Conservation (phyloP, 2,113 vertebrate genomes). For the Indri indri region DNA sequence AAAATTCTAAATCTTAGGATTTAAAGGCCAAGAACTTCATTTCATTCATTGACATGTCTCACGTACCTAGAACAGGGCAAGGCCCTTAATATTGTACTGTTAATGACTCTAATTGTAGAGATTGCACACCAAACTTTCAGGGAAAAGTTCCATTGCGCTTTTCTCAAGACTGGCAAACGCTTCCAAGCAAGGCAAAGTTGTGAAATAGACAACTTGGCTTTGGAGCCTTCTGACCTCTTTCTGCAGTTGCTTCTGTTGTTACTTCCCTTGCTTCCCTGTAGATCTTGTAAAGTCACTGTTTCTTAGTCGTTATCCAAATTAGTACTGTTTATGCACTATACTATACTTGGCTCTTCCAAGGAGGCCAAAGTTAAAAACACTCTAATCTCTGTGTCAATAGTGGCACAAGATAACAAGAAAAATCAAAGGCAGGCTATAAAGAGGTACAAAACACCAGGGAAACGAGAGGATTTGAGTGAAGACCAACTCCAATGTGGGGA, state of each 20-base stretch:
- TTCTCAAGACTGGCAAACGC: conserved; percentile 1
- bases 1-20: background rate
- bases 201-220: background rate
- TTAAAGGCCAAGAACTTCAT: background rate
- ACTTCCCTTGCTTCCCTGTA: background rate
- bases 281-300: background rate
- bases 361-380: background rate
- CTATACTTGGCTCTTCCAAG: background rate
- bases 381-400: background rate
- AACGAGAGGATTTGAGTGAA: background rate
- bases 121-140: background rate
- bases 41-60: background rate
- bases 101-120: background rate
- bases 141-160: background rate
- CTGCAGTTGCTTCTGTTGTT: background rate
- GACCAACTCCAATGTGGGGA: background rate
- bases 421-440: background rate
- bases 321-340: background rate
- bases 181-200: background rate
- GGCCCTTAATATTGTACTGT: background rate
- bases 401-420: background rate
- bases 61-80: background rate
- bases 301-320: background rate
- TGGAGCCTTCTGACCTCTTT: background rate
- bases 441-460: background rate